Percentiles rank a stretch among this genome's conserved stretches.
Conservation (phyloP, 30 jellyfish, hydroid and myxozoan species). For the Aurelia sp. region DNA sequence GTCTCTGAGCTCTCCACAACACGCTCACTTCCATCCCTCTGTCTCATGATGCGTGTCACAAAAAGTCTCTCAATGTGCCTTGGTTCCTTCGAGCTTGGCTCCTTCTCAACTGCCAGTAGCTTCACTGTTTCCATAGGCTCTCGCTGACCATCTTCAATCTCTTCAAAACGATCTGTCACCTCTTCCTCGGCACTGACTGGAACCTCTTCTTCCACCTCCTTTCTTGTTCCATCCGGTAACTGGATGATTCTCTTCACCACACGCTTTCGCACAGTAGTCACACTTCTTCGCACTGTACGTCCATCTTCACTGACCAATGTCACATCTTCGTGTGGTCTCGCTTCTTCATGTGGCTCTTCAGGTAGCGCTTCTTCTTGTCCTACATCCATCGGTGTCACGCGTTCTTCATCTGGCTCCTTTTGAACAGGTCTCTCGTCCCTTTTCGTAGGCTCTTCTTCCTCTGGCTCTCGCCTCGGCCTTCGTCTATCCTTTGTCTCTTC, state of each 20-base stretch:
- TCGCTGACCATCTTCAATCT: slow-evolving; percentile 12
- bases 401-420: slow-evolving; percentile 19
- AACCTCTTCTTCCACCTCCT: slow-evolving; percentile 87
- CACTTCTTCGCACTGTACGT: slow-evolving; percentile 53
- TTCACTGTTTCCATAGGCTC: neutral
- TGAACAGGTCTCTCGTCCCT: neutral
- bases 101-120: neutral
- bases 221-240: slow-evolving; percentile 81
- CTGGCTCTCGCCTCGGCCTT: slow-evolving; percentile 14
- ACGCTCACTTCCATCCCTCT: slow-evolving; percentile 80
- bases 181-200: slow-evolving; percentile 67
- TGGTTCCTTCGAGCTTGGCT: slow-evolving; percentile 31
- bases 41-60: slow-evolving; percentile 78
- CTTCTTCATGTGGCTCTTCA: slow-evolving; percentile 13
- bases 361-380: slow-evolving; percentile 45
- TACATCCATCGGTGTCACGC: slow-evolving; percentile 28
- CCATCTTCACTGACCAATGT: slow-evolving; percentile 54
- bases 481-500: slow-evolving; percentile 7
- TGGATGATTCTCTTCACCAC: slow-evolving; percentile 76
- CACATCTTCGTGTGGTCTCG: neutral
- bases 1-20: slow-evolving; percentile 86
- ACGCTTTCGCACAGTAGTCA: slow-evolving; percentile 76
- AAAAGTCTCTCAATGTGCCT: slow-evolving; percentile 81
- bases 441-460: slow-evolving; percentile 2
- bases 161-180: slow-evolving; percentile 11